Percentiles rank a stretch among this genome's conserved stretches.
These are phyloP conservation scores for Microctonus aethiopoides DNA, from an alignment of 2,888 invertebrate species.

Conservation along the genomic window DNA sequence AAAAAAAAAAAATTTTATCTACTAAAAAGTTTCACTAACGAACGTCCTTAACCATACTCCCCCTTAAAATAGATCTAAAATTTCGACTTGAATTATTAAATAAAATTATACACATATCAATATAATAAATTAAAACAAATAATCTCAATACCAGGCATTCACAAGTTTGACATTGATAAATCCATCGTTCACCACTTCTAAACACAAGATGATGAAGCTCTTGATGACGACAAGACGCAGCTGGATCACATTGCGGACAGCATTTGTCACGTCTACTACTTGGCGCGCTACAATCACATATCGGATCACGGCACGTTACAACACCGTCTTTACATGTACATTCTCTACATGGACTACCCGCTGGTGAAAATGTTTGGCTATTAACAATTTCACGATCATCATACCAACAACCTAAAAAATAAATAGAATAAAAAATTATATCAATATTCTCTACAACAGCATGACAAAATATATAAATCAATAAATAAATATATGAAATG, in stretches of 20 bases:
- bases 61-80: too few species aligned
- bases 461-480: not conserved
- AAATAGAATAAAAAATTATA: slow-evolving; percentile 15
- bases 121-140: not conserved
- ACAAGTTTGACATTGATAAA: slow-evolving; percentile 91
- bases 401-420: slow-evolving; percentile 77
- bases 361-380: slow-evolving; percentile 69
- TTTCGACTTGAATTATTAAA: not conserved
- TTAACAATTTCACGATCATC: slow-evolving; percentile 75
- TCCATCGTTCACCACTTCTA: slow-evolving; percentile 87
- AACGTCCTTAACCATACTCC: too few species aligned
- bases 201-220: slow-evolving; percentile 81
- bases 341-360: slow-evolving; percentile 67
- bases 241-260: slow-evolving; percentile 84
- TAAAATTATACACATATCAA: not conserved
- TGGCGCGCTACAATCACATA: slow-evolving; percentile 76
- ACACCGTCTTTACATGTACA: slow-evolving; percentile 71
- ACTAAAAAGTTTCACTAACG: too few species aligned
- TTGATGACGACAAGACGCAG: slow-evolving; percentile 82
- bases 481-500: not conserved
- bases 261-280: slow-evolving; percentile 72
- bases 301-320: slow-evolving; percentile 75
- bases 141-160: slow-evolving; percentile 79
- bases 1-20: too few species aligned
- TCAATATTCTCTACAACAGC: not conserved